A percentile compares a stretch with the other conserved stretches of the same genome.
Conservation (phyloP, 2,888 invertebrate species). For the Macrophya alboannulata region DNA sequence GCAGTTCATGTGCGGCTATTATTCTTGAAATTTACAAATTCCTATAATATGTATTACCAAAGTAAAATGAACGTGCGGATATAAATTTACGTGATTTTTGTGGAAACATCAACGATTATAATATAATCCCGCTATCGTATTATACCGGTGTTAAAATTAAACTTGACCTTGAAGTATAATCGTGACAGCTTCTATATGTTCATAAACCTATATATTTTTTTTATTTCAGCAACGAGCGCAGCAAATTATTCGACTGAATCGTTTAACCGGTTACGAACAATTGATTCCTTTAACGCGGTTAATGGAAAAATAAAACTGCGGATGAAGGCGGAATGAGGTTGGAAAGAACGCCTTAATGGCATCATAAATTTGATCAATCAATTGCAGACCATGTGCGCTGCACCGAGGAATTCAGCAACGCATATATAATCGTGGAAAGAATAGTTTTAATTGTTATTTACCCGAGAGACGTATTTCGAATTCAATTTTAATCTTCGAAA, state of each 20-base stretch:
- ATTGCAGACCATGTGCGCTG: neutral
- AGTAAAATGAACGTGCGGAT: no score
- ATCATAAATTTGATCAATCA: slow-evolving; percentile 39
- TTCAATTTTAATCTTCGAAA: neutral
- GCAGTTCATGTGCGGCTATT: neutral
- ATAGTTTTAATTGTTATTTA: neutral
- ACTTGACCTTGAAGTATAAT: neutral
- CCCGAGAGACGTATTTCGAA: neutral
- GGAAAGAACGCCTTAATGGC: neutral
- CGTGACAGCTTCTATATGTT: neutral
- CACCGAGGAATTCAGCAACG: neutral
- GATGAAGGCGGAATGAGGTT: neutral
- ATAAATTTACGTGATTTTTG: neutral
- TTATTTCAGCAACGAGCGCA: slow-evolving; percentile 11
- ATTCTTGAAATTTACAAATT: neutral
- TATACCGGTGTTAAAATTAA: neutral
- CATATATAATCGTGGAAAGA: neutral
- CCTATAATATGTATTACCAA: no score
- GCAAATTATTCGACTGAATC: slow-evolving; percentile 11
- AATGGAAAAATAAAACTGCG: slow-evolving; percentile 22
- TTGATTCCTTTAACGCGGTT: slow-evolving; percentile 10
- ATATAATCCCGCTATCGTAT: neutral
- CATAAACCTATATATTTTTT: neutral
- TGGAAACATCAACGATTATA: neutral
- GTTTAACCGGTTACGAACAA: neutral